Evolutionary conservation across 2,113 vertebrate species (phyloP), one percentile per base, ranked within the genome.

Genomic region (Notarius quadriscutis): DNA sequence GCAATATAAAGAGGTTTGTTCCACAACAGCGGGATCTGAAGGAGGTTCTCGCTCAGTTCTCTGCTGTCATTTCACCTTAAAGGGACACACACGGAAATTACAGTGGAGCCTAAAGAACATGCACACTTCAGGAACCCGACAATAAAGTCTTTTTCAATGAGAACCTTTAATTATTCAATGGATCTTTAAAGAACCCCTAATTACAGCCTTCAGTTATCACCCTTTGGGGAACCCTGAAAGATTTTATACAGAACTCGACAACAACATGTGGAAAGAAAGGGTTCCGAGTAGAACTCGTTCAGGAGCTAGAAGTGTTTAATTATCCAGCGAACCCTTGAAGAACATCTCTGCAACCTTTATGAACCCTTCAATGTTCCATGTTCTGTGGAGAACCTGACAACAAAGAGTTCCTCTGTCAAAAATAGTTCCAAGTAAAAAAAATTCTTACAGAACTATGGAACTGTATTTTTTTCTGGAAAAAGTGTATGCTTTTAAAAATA

Each of bases 1-100:
- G 69, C 58, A 74, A 86, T 81, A 89, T 86, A 86, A 86, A 87
- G 88, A 88, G 84, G 84, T 90, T 91, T 87, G 89, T 85, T 91
- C 81, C 84, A 88, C 77, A 85, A 90, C 88, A 86, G 86, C 85
- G 67, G 87, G 69, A 30, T 84, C 87, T 89, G 81, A 86, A 84
- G 79, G 34, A 84, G 82, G 87, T 30, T 63, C 77, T 48, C 27
- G 50, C 25, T n/a, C 51, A 71, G 51, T 89, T 87, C 58, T 69
- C 83, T 80, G 79, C 83, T 77, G 84, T 72, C 83, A 67, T 65
- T 72, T 84, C 74, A 53, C 60, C 58, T 78, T n/a, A 77, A 63
- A n/a, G 58, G 41, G 41, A 50, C 9, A 41, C 41, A 41, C 41
- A 41, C 41, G 41, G 41, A 41, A 41, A 41, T 3, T 74, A 74